These are phyloP conservation scores for Piezodorus guildinii DNA, from an alignment of 1,140 invertebrate species.

Conservation along the genomic window DNA sequence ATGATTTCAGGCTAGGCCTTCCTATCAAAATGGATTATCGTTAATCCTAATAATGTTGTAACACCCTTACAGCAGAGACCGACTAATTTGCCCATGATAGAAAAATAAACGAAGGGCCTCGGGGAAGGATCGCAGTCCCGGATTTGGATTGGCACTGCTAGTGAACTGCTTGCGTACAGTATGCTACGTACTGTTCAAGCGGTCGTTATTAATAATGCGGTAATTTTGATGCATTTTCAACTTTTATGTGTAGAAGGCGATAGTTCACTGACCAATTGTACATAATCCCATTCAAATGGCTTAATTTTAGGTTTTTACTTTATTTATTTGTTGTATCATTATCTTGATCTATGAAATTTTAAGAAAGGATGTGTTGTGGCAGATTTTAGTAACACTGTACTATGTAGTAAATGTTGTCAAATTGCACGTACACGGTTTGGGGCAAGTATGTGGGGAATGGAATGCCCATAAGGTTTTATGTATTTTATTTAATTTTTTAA, in stretches of 20 bases:
- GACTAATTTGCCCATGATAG: conserved; percentile 13
- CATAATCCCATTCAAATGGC: conserved; percentile 17
- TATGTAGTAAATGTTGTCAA: conserved; percentile 15
- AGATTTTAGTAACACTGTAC: conserved; percentile 18
- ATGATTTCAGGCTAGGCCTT: conserved; percentile 10
- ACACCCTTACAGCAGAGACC: conserved; percentile 10
- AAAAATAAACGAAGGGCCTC: conserved; percentile 9
- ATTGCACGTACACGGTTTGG: conserved; percentile 16
- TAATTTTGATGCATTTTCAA: conserved; percentile 21
- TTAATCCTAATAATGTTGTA: conserved; percentile 13
- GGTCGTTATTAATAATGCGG: conserved; percentile 21
- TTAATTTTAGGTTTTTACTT: conserved; percentile 16
- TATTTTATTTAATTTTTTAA: neutral
- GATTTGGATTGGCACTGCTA: conserved; percentile 11
- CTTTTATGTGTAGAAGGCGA: conserved; percentile 18
- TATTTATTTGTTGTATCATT: conserved; percentile 4
- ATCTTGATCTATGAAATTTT: conserved; percentile 5
- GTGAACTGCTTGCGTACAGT: conserved; percentile 17
- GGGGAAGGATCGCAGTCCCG: conserved; percentile 11
- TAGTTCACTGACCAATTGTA: conserved; percentile 20
- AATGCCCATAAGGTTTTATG: neutral
- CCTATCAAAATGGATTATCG: neutral
- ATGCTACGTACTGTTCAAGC: conserved; percentile 23
- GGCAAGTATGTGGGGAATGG: conserved; percentile 11
- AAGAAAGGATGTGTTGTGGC: neutral